These are phyloP conservation scores for Oenanthe oenanthe DNA, from an alignment of 2,113 vertebrate genomes.

Conservation along the genomic window DNA sequence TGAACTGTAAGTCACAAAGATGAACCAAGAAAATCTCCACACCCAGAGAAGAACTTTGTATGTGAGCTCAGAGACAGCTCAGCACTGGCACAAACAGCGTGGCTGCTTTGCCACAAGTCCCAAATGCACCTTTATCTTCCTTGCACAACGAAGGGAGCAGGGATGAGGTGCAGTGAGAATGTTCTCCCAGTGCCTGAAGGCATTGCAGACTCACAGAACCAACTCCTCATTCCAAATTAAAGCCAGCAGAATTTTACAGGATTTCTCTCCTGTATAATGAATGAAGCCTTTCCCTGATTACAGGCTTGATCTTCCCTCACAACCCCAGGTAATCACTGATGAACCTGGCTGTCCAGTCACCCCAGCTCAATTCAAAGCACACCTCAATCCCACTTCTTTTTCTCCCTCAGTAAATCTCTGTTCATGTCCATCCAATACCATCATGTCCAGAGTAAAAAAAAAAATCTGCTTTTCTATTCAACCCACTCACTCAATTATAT, in stretches of 20 bases:
- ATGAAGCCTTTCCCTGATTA: neutral
- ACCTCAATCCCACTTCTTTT: neutral
- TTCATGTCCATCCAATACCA: rapidly evolving
- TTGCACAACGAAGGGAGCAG: neutral
- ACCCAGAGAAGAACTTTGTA: neutral
- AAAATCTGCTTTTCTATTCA: neutral
- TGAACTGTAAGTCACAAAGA: neutral
- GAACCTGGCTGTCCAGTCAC: neutral
- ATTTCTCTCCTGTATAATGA: neutral
- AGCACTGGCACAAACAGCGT: rapidly evolving
- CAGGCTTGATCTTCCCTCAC: neutral
- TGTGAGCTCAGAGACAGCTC: neutral
- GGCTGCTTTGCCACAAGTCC: neutral
- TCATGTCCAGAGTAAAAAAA: neutral
- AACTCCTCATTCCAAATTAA: neutral
- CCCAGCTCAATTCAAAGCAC: neutral
- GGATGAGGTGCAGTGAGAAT: neutral
- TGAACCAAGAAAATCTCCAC: neutral
- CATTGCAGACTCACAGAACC: neutral
- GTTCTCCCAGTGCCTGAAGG: neutral
- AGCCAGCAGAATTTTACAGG: neutral
- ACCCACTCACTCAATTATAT: neutral
- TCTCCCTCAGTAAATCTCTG: neutral
- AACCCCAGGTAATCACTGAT: neutral
- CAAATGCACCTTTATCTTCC: neutral